Evolutionary conservation across 2,113 vertebrate genomes (phyloP).

Genomic region (Motacilla alba): DNA sequence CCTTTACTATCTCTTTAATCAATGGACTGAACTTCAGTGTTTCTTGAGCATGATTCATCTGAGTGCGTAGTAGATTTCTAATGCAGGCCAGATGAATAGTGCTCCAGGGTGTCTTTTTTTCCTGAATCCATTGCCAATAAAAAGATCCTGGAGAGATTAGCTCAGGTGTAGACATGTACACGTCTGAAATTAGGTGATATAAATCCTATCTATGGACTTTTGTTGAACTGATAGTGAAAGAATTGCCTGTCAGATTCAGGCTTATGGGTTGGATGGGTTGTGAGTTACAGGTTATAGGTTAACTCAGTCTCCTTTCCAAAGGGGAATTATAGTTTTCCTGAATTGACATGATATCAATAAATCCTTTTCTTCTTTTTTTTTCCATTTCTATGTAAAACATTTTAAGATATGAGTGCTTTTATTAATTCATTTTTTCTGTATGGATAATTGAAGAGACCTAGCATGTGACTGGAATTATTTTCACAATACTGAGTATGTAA

Average conservation of each 20-base stretch:
- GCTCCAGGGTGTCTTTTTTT: background rate
- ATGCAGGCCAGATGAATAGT: background rate
- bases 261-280: background rate
- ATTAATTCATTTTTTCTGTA: background rate
- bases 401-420: background rate
- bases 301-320: background rate
- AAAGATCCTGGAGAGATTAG: background rate
- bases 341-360: background rate
- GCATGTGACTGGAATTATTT: constrained; percentile 4
- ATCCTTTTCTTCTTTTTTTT: background rate
- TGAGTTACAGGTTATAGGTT: background rate
- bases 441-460: background rate
- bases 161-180: background rate
- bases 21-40: background rate
- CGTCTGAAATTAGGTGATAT: background rate
- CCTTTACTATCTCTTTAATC: background rate
- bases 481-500: background rate
- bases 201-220: background rate
- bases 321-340: background rate
- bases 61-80: background rate
- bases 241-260: background rate
- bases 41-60: background rate
- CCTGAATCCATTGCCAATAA: background rate
- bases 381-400: background rate
- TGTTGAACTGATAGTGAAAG: background rate